Percentiles rank a stretch among this genome's conserved stretches.
Conservation (phyloP, 1,140 invertebrate genomes). For the Drosophila tsacasi region DNA sequence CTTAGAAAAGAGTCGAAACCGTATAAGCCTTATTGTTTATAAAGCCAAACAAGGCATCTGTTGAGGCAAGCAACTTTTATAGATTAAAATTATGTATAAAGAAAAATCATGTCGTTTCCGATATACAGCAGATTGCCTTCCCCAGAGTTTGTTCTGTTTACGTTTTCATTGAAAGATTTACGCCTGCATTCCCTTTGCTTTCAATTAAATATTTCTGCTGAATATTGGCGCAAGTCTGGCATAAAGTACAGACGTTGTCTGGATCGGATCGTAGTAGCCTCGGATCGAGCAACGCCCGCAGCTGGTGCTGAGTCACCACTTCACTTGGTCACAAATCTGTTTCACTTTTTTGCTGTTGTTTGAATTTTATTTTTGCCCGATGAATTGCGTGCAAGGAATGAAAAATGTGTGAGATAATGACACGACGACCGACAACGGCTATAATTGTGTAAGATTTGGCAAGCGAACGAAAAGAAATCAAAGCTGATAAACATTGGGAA, state of each 20-base stretch:
- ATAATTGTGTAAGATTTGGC: slow-evolving; percentile 53
- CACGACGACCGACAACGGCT: slow-evolving; percentile 16
- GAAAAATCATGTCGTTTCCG: not conserved
- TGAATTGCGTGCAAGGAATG: slow-evolving; percentile 49
- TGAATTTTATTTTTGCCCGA: slow-evolving; percentile 14
- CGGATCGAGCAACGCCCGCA: slow-evolving; percentile 36
- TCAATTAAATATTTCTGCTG: slow-evolving; percentile 28
- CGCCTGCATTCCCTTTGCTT: slow-evolving; percentile 13
- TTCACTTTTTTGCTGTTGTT: slow-evolving; percentile 23
- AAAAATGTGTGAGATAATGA: slow-evolving; percentile 55
- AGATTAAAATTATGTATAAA: slow-evolving; percentile 19
- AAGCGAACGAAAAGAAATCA: slow-evolving; percentile 18
- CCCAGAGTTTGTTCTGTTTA: slow-evolving; percentile 9
- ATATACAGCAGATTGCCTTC: slow-evolving; percentile 15
- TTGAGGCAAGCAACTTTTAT: slow-evolving; percentile 25
- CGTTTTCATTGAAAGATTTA: slow-evolving; percentile 26
- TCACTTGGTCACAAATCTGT: slow-evolving; percentile 30
- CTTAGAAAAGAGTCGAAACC: not conserved
- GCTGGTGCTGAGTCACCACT: slow-evolving; percentile 42
- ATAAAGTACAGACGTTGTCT: not conserved
- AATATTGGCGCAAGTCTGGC: slow-evolving; percentile 17
- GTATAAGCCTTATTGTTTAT: no score
- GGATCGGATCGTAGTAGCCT: slow-evolving; percentile 32
- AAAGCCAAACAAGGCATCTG: not conserved
- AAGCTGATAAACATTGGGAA: slow-evolving; percentile 41